Evolutionary conservation across 2,888 invertebrate genomes (phyloP), one percentile per base, ranked within the genome.

Genomic region (Callosobruchus maculatus): DNA sequence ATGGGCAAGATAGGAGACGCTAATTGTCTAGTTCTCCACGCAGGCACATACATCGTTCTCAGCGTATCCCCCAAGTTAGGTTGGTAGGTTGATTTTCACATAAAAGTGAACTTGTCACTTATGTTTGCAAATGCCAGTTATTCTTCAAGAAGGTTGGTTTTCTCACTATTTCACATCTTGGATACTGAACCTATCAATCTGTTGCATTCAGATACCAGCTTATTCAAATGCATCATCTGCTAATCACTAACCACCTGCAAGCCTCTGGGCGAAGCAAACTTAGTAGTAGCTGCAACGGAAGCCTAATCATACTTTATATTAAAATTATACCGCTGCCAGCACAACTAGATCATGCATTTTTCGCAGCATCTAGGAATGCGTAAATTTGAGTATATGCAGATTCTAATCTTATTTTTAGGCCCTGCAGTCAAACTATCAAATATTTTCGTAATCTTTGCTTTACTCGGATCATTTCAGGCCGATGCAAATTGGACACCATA

Each of bases 351-450:
- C 68, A 68, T 68, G 68, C 21, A 21, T 9, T 21, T 21, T 22
- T 68, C 13, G 22, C 68, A n/a, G 68, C 68, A 21, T 68, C 22
- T 68, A 21, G 68, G 21, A 21, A 68, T 68, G 68, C 22, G 22
- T 21, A 68, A 68, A 68, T 68, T 68, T 68, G 68, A 68, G 21
- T 68, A 21, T n/a, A 68, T 68, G 68, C 68, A 68, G 68, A 68
- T 68, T 68, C 68, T 22, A 68, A 68, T 20, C 18, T 49, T 18
- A 49, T 5, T 49, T 49, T 68, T 30, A 67, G 26, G 71, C 74
- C 74, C 74, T 74, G 72, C 70, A 74, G 74, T 72, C 70, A 74
- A 74, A 71, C 74, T 70, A 74, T 71, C 74, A 74, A 74, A 74
- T 71, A 70, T 69, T 71, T 69, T 71, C 72, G 67, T 73, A 70